Evolutionary conservation across 2,888 invertebrate genomes (phyloP).

Genomic region (Synanthedon myopaeformis): DNA sequence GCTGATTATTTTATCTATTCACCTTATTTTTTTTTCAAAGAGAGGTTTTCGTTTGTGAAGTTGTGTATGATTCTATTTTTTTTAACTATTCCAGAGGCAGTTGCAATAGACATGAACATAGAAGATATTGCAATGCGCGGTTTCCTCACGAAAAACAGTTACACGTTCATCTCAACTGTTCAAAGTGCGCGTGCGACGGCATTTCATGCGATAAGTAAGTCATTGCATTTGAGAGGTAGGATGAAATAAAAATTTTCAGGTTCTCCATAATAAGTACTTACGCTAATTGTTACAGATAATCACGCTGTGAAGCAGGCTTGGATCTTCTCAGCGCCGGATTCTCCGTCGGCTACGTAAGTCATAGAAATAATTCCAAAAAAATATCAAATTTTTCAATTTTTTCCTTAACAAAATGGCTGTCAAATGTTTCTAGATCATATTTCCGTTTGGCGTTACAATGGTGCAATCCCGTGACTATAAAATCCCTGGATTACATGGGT

Average conservation of each 20-base stretch:
- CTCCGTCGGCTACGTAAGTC: constrained; percentile 35
- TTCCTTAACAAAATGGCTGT: no score
- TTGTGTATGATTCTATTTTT: no score
- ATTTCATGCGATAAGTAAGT: constrained; percentile 36
- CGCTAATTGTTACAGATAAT: constrained; percentile 18
- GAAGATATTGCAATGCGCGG: constrained; percentile 62
- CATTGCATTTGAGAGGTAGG: background rate
- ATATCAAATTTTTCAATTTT: no score
- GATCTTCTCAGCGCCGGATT: constrained; percentile 50
- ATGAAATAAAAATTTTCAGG: no score
- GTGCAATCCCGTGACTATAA: constrained; percentile 15
- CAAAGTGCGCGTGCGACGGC: constrained; percentile 35
- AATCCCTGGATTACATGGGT: constrained; percentile 36
- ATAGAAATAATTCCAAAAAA: background rate
- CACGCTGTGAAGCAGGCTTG: constrained; percentile 39
- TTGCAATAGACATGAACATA: constrained; percentile 72
- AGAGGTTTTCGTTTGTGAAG: no score
- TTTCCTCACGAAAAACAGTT: constrained; percentile 26
- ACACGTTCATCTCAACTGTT: constrained; percentile 27
- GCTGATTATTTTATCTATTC: no score
- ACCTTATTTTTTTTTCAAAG: no score
- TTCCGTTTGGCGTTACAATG: constrained; percentile 36
- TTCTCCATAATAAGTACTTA: background rate
- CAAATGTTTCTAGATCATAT: constrained; percentile 30
- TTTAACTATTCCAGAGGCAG: constrained; percentile 54